Base-by-base conservation (phyloP, 1,140 invertebrate genomes). In the Drosophila eugracilis region DNA sequence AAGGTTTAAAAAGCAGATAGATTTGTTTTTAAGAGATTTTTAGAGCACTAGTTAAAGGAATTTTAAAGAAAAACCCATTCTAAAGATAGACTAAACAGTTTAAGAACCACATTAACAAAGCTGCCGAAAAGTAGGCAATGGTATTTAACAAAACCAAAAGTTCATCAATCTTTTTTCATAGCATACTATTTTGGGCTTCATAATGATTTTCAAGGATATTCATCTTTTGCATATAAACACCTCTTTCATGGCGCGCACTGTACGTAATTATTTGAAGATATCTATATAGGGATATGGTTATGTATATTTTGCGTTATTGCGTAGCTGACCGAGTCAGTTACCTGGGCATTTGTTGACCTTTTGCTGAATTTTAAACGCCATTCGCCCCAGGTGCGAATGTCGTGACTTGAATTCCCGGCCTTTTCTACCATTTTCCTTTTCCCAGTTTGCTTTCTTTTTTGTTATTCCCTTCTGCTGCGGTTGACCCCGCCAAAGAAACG, bases 331-430 rank as follows among this genome's bases (percentile, higher is more conserved):
- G 42, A 44, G 45, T 30, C 44, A 32, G 54, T 70, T 77, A 60
- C 41, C 36, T 26, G 50, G 50, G 32, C 57, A 60, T 60, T 63
- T 37, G 50, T 63, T 48, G 54, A 55, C 42, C 37, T 59, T 80
- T 78, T 72, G 49, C 69, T 73, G 75, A 78, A 80, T 80, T 80
- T 76, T 71, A 75, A 80, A 72, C 66, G 66, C 66, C 54, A 58
- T 66, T 77, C 34, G 60, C 73, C 78, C 28, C 72, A 71, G 78
- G 72, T 65, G 30, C 76, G 78, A 81, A 72, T 80, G 59, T 73
- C 78, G 78, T 83, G 74, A 80, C 73, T 83, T 77, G 73, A 80
- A 80, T 83, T 81, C 41, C 52, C 37, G 17, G 49, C 39, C 45
- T 76, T 63, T 53, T 53, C 21, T n/a, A n/a, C n/a, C n/a, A n/a